These are phyloP conservation scores for Polypedilum vanderplanki DNA, from an alignment of 1,140 invertebrate genomes.

Conservation along the genomic window DNA sequence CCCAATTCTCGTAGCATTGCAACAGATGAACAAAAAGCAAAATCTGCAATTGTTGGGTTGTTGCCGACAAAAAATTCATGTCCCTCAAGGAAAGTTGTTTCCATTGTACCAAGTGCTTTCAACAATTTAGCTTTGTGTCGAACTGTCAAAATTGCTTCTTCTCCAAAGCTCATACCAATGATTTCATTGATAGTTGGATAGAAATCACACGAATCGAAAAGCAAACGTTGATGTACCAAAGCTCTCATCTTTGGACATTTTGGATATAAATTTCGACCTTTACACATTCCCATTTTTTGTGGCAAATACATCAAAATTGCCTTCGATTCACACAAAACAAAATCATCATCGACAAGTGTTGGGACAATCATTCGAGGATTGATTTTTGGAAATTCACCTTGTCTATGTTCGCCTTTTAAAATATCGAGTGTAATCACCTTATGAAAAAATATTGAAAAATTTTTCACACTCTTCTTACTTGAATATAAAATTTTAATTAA, in stretches of 20 bases:
- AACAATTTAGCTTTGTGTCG: background rate
- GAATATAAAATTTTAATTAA: background rate
- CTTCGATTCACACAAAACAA: background rate
- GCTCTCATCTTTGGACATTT: background rate
- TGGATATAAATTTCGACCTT: background rate
- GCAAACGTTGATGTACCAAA: background rate
- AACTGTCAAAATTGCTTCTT: background rate
- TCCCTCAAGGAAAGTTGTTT: background rate
- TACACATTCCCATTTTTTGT: background rate
- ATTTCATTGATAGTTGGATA: background rate
- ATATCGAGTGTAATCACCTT: constrained; percentile 1
- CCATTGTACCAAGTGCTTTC: background rate
- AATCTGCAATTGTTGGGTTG: background rate
- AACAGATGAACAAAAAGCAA: constrained; percentile 11
- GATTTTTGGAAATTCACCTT: background rate
- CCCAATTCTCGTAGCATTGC: background rate
- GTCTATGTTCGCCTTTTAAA: background rate
- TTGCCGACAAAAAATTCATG: background rate
- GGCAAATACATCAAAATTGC: constrained; percentile 23
- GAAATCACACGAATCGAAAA: constrained; percentile 20
- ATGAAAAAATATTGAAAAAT: background rate
- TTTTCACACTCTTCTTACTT: background rate
- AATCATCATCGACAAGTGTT: constrained; percentile 25
- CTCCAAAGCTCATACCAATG: background rate
- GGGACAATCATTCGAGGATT: constrained; percentile 15